These are phyloP conservation scores for Nomada lathburiana DNA, from an alignment of 2,888 invertebrate genomes.

Conservation along the genomic window DNA sequence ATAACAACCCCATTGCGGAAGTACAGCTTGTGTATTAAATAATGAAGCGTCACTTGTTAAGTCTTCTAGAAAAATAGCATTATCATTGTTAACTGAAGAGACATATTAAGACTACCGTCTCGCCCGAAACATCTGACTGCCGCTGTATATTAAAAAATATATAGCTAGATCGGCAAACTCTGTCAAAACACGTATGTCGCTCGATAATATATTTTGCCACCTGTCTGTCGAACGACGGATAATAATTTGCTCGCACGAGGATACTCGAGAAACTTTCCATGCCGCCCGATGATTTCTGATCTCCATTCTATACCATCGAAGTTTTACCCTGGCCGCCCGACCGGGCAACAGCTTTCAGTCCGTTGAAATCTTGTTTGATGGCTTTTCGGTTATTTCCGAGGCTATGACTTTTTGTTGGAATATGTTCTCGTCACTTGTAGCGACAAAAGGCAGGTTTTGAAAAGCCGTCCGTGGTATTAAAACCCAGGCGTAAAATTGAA, in stretches of 20 bases:
- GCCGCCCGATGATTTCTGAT: slow-evolving; percentile 23
- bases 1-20: too few species aligned
- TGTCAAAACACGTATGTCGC: not conserved
- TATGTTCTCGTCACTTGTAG: slow-evolving; percentile 67
- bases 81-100: too few species aligned
- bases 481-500: slow-evolving; percentile 65
- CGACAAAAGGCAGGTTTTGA: slow-evolving; percentile 66
- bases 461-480: slow-evolving; percentile 66
- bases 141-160: too few species aligned
- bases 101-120: too few species aligned
- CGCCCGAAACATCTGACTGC: too few species aligned
- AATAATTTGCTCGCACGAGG: slow-evolving; percentile 40
- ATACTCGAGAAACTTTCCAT: slow-evolving; percentile 28
- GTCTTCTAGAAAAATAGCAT: too few species aligned
- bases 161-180: not conserved
- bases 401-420: slow-evolving; percentile 56
- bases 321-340: not conserved
- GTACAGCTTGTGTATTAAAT: too few species aligned
- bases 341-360: slow-evolving; percentile 3
- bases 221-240: not conserved
- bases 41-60: too few species aligned
- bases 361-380: slow-evolving; percentile 41
- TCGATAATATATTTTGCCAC: not conserved
- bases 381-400: slow-evolving; percentile 51
- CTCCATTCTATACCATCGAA: slow-evolving; percentile 14